Conservation (phyloP, 2,113 vertebrate genomes). For the Alligator mississippiensis region DNA sequence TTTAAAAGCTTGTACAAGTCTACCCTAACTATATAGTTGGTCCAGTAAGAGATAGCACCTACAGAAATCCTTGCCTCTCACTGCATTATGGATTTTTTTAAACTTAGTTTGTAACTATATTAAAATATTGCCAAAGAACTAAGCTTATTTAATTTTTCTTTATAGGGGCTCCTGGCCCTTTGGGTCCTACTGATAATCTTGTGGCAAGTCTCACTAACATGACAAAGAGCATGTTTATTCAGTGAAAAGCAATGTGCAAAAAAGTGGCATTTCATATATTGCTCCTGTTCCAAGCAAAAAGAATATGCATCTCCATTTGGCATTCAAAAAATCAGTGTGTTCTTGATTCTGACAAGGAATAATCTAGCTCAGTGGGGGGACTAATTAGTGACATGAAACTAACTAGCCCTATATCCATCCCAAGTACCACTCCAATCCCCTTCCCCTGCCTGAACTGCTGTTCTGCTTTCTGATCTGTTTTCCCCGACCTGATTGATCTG, state of each 20-base stretch:
- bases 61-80: neutral
- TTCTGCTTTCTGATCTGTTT: no score
- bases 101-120: neutral
- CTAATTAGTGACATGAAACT: no score
- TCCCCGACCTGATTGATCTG: no score
- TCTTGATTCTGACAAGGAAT: neutral
- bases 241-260: neutral
- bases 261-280: neutral
- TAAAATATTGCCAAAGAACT: neutral
- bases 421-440: no score
- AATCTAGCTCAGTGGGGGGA: no score
- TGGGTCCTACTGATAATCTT: fast-evolving
- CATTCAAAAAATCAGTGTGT: neutral
- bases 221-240: neutral
- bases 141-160: neutral
- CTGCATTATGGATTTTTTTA: neutral
- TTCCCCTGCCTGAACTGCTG: no score
- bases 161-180: no score
- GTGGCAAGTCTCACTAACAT: neutral
- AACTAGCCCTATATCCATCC: no score
- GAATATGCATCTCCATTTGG: neutral
- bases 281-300: neutral
- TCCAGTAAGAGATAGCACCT: no score
- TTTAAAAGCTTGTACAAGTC: no score
- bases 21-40: no score